Conservation (phyloP, 2,113 vertebrate species). For the Otocyon megalotis region DNA sequence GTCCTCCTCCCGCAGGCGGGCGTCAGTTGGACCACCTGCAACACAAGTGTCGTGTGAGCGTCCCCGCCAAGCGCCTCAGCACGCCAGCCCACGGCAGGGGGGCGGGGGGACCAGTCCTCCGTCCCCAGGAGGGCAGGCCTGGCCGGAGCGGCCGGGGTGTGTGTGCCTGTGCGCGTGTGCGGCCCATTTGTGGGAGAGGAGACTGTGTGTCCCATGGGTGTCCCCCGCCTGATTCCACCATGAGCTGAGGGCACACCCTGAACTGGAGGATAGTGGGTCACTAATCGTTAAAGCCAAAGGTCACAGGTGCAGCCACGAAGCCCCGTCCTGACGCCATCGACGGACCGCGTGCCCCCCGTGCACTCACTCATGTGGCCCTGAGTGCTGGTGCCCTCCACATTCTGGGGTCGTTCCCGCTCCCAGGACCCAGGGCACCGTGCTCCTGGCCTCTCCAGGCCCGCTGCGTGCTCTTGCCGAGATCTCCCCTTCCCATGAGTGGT, state of each 20-base stretch:
- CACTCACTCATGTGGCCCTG: not conserved
- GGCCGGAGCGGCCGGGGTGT: not conserved
- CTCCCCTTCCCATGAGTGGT: not conserved
- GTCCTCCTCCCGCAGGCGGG: not conserved
- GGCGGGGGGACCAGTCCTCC: not conserved
- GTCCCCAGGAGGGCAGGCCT: not conserved
- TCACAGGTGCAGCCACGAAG: no score
- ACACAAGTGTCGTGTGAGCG: not conserved
- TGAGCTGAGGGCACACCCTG: not conserved
- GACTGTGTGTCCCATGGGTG: not conserved
- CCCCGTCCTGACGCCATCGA: no score
- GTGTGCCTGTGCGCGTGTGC: fast-evolving
- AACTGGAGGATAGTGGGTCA: not conserved
- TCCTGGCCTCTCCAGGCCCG: not conserved
- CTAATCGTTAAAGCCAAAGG: not conserved
- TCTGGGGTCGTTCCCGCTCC: not conserved
- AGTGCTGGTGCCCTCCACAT: not conserved
- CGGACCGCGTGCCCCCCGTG: fast-evolving
- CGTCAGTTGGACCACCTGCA: conserved; percentile 75
- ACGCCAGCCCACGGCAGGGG: not conserved
- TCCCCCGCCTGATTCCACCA: not conserved
- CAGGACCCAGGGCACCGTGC: not conserved
- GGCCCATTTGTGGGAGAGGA: not conserved
- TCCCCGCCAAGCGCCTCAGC: fast-evolving
- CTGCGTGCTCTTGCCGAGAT: not conserved